phyloP scores from a whole-genome alignment of 2,888 invertebrate genomes.

The Stegophylla sp. region DNA sequence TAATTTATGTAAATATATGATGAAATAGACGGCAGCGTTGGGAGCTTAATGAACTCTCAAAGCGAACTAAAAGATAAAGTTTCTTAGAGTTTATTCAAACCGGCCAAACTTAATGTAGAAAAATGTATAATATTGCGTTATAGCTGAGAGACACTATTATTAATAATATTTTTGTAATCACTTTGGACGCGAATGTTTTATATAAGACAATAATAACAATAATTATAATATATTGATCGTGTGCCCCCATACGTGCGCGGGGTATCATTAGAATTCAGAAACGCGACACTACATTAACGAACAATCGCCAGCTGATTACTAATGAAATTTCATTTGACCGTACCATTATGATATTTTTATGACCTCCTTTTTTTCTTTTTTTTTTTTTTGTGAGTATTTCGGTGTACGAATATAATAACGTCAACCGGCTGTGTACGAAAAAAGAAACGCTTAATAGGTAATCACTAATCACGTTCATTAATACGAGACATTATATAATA shows the following conservation, averaged over 20 bases:
- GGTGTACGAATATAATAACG: background rate
- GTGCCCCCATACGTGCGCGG: background rate
- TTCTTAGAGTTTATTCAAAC: constrained; percentile 3
- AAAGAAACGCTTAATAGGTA: background rate
- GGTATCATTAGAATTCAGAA: too few relatives aligned
- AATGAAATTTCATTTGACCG: background rate
- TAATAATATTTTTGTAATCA: too few relatives aligned
- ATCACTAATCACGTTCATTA: too few relatives aligned
- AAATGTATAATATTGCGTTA: too few relatives aligned
- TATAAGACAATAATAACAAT: too few relatives aligned
- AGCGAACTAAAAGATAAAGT: constrained; percentile 16
- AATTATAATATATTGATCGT: background rate
- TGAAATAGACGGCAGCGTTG: constrained; percentile 23
- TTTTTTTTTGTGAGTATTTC: too few relatives aligned
- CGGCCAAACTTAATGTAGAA: background rate
- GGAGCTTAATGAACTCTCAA: background rate
- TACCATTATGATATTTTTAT: too few relatives aligned
- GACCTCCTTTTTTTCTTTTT: too few relatives aligned
- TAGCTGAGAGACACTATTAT: too few relatives aligned
- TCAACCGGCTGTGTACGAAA: background rate
- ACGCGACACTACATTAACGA: too few relatives aligned
- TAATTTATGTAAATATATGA: constrained; percentile 21
- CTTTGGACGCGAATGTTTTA: too few relatives aligned
- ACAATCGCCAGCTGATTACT: background rate
- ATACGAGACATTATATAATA: too few relatives aligned